Evolutionary conservation across 2,888 invertebrate genomes (phyloP).

Genomic region (Odontomyia ornata): DNA sequence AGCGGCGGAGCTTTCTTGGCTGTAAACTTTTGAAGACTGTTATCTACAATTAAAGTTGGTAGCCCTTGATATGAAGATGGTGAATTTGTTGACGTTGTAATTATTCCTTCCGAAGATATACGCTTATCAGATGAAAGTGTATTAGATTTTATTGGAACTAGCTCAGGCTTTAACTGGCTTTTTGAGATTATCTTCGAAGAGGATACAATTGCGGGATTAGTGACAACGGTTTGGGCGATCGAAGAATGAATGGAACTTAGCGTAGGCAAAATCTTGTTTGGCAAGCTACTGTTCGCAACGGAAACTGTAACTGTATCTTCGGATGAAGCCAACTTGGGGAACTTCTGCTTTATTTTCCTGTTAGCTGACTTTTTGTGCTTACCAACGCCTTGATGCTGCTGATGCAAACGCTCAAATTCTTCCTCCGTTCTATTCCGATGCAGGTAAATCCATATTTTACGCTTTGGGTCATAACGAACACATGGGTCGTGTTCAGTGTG

Average conservation of each 20-base stretch:
- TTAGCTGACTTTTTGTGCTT: constrained; percentile 65
- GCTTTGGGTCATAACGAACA: constrained; percentile 89
- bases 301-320: constrained; percentile 36
- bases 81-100: constrained; percentile 47
- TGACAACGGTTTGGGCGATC: background rate
- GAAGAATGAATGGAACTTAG: constrained; percentile 48
- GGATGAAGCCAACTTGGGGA: background rate
- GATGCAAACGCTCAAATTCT: constrained; percentile 74
- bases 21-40: constrained; percentile 45
- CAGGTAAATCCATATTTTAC: constrained; percentile 95
- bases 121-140: constrained; percentile 33
- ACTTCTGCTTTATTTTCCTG: constrained; percentile 54
- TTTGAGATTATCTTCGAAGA: constrained; percentile 50
- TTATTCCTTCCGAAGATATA: constrained; percentile 48
- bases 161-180: constrained; percentile 48
- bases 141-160: constrained; percentile 48
- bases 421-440: constrained; percentile 75
- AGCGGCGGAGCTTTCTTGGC: constrained; percentile 26
- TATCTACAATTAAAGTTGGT: constrained; percentile 45
- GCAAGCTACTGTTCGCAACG: constrained; percentile 6
- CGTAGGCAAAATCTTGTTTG: constrained; percentile 47
- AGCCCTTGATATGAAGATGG: constrained; percentile 40
- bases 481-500: constrained; percentile 90
- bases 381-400: constrained; percentile 71
- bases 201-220: constrained; percentile 40